Evolutionary conservation across 2,888 invertebrate genomes (phyloP), one percentile per base, ranked within the genome.

Genomic region (Cephus rjabovi): DNA sequence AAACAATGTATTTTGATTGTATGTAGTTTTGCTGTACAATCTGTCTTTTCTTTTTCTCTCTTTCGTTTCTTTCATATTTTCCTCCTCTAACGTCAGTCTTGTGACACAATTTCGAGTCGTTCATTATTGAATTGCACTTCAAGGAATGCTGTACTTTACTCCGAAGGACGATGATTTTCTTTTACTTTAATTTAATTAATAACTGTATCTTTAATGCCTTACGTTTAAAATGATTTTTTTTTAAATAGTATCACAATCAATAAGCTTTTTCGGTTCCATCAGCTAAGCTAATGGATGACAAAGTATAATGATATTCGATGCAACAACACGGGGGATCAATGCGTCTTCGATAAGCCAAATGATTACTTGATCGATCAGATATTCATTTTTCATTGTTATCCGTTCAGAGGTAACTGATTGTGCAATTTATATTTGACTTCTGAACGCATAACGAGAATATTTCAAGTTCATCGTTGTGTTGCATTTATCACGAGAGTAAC

Each of bases 1-100:
- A 82, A 86, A 85, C 81, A 83, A 89, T 87, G 84, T 87, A 86
- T 84, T 86, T 84, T 82, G 84, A 85, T 87, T 89, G 87, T 89
- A 87, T 84, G 83, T 86, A 84, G 83, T 86, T 87, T 77, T 79
- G 85, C 86, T 88, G 87, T 90, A 89, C 86, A 87, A 89, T 89
- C 87, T 85, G 84, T 86, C 83, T 85, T 88, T 85, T 70, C 23
- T 77, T 71, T n/a, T n/a, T 74, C 37, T 68, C n/a, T 40, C 69
- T 37, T 34, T 77, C 12, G 35, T 83, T 85, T 77, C 82, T 84
- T 83, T 83, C 83, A 84, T 86, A 82, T 85, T 86, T 81, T 86
- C 83, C 15, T 75, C 69, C 35, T 30, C 56, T 37, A 37, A 37
- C 74, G 40, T 74, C 34, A 37, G 30, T 74, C 74, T 31, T n/a